These are phyloP conservation scores for Hylaea fasciaria DNA, from an alignment of 2,888 invertebrate species.

Conservation along the genomic window DNA sequence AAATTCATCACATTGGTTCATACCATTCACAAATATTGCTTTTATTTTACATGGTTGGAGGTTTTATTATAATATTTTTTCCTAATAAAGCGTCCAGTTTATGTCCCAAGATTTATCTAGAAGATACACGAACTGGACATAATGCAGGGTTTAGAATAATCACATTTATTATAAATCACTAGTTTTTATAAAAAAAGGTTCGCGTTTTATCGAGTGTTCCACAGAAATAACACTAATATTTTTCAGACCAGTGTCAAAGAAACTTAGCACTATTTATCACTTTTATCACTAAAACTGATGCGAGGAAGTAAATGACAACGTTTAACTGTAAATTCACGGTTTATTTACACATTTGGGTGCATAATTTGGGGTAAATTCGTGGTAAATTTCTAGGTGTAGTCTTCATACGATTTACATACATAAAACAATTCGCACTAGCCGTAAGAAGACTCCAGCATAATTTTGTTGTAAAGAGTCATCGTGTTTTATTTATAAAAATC, in stretches of 20 bases:
- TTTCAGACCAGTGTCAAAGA: neutral
- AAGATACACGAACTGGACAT: too few relatives aligned
- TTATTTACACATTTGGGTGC: slow-evolving; percentile 8
- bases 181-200: too few relatives aligned
- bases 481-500: slow-evolving; percentile 67
- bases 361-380: slow-evolving; percentile 22
- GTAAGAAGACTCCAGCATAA: slow-evolving; percentile 20
- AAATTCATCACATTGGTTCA: slow-evolving; percentile 32
- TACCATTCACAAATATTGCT: neutral
- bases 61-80: neutral
- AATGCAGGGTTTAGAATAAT: too few relatives aligned
- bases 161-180: too few relatives aligned
- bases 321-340: slow-evolving; percentile 8
- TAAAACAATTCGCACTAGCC: slow-evolving; percentile 37
- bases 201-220: too few relatives aligned
- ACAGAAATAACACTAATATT: neutral
- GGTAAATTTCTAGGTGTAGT: slow-evolving; percentile 40
- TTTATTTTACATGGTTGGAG: slow-evolving; percentile 1
- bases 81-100: neutral
- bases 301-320: neutral
- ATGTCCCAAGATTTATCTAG: too few relatives aligned
- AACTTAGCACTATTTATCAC: slow-evolving; percentile 1
- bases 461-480: slow-evolving; percentile 42
- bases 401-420: slow-evolving; percentile 35
- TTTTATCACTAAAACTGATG: slow-evolving; percentile 14